These are phyloP conservation scores for Vespertilio murinus DNA, from an alignment of 2,797 vertebrate genomes.

Conservation along the genomic window DNA sequence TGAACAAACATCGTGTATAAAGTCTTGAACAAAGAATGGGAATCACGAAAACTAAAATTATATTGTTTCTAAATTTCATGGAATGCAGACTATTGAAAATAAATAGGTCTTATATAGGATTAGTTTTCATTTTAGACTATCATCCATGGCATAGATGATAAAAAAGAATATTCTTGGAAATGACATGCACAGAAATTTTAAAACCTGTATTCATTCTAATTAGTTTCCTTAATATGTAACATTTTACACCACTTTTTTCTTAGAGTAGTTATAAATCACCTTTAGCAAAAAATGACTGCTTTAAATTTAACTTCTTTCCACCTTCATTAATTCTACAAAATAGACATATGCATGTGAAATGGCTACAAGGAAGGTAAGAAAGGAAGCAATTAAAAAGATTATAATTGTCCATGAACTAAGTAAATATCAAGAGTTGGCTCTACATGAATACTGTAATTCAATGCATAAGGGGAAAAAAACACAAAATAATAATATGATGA, in stretches of 20 bases:
- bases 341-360: neutral
- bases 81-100: neutral
- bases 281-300: neutral
- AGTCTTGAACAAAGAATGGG: neutral
- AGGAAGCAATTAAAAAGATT: neutral
- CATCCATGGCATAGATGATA: neutral
- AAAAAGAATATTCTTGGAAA: constrained; percentile 36
- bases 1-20: neutral
- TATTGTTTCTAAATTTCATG: neutral
- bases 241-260: neutral
- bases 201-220: neutral
- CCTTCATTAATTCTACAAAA: constrained; percentile 30
- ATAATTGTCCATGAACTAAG: neutral
- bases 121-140: constrained; percentile 10
- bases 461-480: neutral
- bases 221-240: neutral
- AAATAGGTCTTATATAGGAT: neutral
- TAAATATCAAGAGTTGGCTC: neutral
- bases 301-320: constrained; percentile 32
- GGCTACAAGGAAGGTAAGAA: neutral
- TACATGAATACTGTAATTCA: neutral
- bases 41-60: constrained; percentile 11
- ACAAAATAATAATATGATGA: neutral
- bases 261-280: neutral
- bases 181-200: neutral